Base-by-base conservation (phyloP, 1,140 invertebrate genomes). In the Eufriesea mexicana region DNA sequence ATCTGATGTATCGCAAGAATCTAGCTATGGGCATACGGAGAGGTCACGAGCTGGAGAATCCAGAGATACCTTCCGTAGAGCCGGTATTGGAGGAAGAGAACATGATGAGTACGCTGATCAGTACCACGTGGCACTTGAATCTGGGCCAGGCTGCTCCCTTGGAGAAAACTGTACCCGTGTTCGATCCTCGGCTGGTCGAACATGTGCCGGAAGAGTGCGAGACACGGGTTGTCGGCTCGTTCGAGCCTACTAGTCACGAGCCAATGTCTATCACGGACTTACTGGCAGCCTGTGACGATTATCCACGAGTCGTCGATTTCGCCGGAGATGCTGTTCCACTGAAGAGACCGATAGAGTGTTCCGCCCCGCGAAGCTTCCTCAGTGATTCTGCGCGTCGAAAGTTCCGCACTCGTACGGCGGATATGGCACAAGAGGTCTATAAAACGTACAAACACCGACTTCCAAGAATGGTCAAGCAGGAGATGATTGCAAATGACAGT, bases 281-380 rank as follows among this genome's bases (percentile, higher is more conserved):
- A 0, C 42, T 88, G n/a, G 57, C 73, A 14, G 55, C 47, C 2
- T 80, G 84, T n/a, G 77, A 88, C 49, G 83, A 85, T 71, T 93
- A 91, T 89, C 92, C 93, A 0, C 88, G 74, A 70, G 62, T 87
- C 0, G 84, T 92, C 14, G 93, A 93, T n/a, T 92, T 92, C 20
- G 28, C 18, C 5, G 71, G 70, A 51, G 12, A 74, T 23, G 51
- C 14, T 28, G 47, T 14, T 25, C 51, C 57, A 2, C 4, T 70
- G 10, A 14, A 47, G 2, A 78, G 55, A 10, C 86, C 86, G 1
- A 67, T 91, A 9, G 88, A 83, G 20, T 92, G 89, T 47, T 0
- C 67, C 5, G 74, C 57, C 0, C 42, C 70, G 5, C 47, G 64
- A 25, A 90, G 85, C 25, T 93, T 93, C 45, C 84, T 93, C 42